Conservation (phyloP, 2,113 vertebrate genomes). For the Gambusia holbrooki region DNA sequence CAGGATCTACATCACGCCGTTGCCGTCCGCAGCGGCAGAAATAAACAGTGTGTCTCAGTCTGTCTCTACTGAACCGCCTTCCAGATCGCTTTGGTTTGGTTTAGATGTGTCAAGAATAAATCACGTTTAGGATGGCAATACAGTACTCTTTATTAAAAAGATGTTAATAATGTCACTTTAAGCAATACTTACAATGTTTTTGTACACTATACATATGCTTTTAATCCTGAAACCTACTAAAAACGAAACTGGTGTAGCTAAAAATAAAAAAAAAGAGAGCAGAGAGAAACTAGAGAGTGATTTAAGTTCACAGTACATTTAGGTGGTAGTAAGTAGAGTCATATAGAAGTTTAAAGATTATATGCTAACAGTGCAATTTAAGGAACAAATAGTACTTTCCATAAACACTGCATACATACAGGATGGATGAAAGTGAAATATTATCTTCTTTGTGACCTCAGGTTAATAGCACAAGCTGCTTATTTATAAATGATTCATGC, state of each 20-base stretch:
- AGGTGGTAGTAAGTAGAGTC: neutral
- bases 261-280: neutral
- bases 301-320: neutral
- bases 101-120: constrained; percentile 22
- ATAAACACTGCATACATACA: neutral
- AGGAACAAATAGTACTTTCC: neutral
- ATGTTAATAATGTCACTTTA: neutral
- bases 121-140: neutral
- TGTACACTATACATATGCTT: neutral
- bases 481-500: neutral
- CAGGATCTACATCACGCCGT: constrained; percentile 20
- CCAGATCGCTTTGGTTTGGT: constrained; percentile 44
- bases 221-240: neutral
- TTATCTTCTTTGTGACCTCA: neutral
- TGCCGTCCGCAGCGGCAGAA: neutral
- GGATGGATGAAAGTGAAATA: neutral
- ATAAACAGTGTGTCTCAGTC: neutral
- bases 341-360: neutral
- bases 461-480: neutral
- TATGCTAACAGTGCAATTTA: neutral
- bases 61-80: neutral
- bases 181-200: neutral
- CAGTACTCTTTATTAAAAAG: neutral
- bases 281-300: neutral
- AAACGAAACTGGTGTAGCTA: neutral